A percentile compares a stretch with the other conserved stretches of the same genome.
phyloP scores from a whole-genome alignment of 2,113 vertebrate genomes.

The Myotis lucifugus region DNA sequence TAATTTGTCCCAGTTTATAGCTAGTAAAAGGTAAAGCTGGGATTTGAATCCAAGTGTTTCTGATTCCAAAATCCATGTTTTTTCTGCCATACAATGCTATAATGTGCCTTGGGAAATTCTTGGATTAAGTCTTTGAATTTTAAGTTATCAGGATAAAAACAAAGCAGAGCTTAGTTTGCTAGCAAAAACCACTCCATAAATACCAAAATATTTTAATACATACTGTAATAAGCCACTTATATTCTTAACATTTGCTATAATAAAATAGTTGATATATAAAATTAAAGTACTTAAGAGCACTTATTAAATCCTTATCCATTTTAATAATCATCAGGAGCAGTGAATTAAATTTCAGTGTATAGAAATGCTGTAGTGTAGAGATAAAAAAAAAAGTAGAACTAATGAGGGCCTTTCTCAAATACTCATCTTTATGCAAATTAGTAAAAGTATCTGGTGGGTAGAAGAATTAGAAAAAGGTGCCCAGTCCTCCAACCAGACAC shows the following conservation, averaged over 20 bases:
- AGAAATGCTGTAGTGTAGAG: background rate
- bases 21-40: background rate
- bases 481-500: background rate
- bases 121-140: slow-evolving; percentile 21
- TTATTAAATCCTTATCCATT: slow-evolving; percentile 4
- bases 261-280: background rate
- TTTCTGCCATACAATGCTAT: background rate
- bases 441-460: background rate
- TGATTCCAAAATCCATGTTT: background rate
- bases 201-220: slow-evolving; percentile 51
- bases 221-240: slow-evolving; percentile 6
- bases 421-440: background rate
- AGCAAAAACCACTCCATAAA: slow-evolving; percentile 5
- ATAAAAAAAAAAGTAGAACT: background rate
- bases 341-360: slow-evolving; percentile 22
- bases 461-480: slow-evolving; percentile 32
- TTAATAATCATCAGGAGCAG: background rate
- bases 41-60: background rate
- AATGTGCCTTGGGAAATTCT: slow-evolving; percentile 9
- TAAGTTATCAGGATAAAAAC: slow-evolving; percentile 10
- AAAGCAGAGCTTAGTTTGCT: slow-evolving; percentile 17
- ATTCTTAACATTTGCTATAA: slow-evolving; percentile 39
- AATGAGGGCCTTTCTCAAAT: background rate
- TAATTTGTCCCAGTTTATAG: background rate
- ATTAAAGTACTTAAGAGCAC: background rate